A percentile compares a stretch with the other conserved stretches of the same genome.
Evolutionary conservation across 2,797 vertebrate species (phyloP).

Genomic region (Antrozous pallidus): DNA sequence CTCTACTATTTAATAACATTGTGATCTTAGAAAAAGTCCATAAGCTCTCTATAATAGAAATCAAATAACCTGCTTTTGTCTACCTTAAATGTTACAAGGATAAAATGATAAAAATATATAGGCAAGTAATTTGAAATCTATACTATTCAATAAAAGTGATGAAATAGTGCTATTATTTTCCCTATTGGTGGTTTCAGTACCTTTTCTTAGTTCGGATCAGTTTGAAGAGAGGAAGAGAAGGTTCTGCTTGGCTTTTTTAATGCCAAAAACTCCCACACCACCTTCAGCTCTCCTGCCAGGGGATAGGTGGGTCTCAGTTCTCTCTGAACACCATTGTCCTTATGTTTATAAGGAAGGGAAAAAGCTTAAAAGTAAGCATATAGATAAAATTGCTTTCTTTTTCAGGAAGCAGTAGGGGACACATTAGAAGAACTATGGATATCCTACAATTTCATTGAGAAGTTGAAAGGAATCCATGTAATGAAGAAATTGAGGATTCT

Average conservation of each 20-base stretch:
- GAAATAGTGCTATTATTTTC: not conserved
- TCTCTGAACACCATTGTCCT: not conserved
- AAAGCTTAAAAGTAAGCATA: not conserved
- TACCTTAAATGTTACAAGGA: constrained; percentile 18
- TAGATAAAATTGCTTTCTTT: constrained; percentile 46
- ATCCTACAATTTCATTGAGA: constrained; percentile 97
- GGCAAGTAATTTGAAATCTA: constrained; percentile 22
- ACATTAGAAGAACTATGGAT: constrained; percentile 97
- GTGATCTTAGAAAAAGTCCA: constrained; percentile 15
- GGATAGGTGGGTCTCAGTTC: not conserved
- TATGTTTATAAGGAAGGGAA: constrained; percentile 20
- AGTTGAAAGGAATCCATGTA: constrained; percentile 92
- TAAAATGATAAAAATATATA: constrained; percentile 6
- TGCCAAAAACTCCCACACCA: not conserved
- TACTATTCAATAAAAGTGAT: not conserved
- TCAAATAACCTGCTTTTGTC: constrained; percentile 31
- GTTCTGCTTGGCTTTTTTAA: not conserved
- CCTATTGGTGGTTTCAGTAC: constrained; percentile 13
- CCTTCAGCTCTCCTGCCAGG: not conserved
- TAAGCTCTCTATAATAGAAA: constrained; percentile 1
- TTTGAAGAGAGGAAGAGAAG: constrained; percentile 19
- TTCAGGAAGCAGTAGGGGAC: constrained; percentile 93
- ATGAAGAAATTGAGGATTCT: constrained; percentile 95
- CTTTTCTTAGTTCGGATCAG: constrained; percentile 15
- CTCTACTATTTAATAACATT: constrained; percentile 5